Evolutionary conservation across 2,888 invertebrate species (phyloP).

Genomic region (Catotricha subobsoleta): DNA sequence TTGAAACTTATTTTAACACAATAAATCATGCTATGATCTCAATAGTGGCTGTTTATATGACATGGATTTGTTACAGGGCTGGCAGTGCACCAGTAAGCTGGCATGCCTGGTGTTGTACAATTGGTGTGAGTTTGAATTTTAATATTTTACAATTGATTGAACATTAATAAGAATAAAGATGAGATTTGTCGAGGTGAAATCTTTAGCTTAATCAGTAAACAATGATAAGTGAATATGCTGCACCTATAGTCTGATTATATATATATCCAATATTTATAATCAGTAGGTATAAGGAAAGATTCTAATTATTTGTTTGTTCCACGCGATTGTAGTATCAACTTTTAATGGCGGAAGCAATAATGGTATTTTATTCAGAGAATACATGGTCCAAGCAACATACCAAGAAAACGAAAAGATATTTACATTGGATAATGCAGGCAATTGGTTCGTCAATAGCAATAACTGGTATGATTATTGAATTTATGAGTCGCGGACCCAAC

Average conservation of each 20-base stretch:
- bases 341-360: conserved; percentile 33
- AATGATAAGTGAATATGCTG: no score
- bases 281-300: not conserved
- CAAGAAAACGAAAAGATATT: conserved; percentile 27
- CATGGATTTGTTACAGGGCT: not conserved
- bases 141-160: no score
- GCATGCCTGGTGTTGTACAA: not conserved
- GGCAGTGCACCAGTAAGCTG: not conserved
- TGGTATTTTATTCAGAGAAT: conserved; percentile 33
- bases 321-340: conserved; percentile 34
- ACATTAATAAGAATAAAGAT: no score
- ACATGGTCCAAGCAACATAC: conserved; percentile 33
- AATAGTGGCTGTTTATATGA: not conserved
- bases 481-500: not conserved
- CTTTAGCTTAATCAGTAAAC: no score
- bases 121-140: conserved; percentile 2
- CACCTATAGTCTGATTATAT: no score
- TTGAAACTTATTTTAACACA: not conserved
- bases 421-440: conserved; percentile 37
- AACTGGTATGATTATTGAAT: conserved; percentile 25
- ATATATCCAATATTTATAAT: not conserved
- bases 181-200: no score
- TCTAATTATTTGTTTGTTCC: not conserved
- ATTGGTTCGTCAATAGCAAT: conserved; percentile 33
- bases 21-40: conserved; percentile 1